phyloP scores from a whole-genome alignment of 2,113 vertebrate species.

The Chiloscyllium plagiosum region DNA sequence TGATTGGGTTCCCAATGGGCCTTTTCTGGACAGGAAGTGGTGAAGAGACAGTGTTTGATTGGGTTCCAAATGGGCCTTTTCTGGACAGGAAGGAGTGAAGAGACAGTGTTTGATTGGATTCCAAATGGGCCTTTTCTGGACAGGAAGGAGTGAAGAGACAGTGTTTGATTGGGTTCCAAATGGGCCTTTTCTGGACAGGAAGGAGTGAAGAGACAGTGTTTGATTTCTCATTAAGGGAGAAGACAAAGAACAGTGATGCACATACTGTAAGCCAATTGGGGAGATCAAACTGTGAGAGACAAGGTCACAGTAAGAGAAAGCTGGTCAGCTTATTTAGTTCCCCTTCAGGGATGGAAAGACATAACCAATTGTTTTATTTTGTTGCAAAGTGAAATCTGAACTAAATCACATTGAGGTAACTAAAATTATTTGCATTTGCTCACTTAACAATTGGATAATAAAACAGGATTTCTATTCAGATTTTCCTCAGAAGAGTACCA shows the following conservation, averaged over 20 bases:
- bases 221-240: not conserved
- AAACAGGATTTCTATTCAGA: not conserved
- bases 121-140: no score
- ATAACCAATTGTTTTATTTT: not conserved
- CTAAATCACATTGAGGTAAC: not conserved
- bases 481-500: not conserved
- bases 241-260: not conserved
- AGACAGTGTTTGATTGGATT: no score
- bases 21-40: no score
- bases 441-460: constrained; percentile 5
- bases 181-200: no score
- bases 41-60: no score
- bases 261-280: not conserved
- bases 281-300: not conserved
- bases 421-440: not conserved
- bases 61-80: no score
- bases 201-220: not conserved
- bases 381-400: not conserved
- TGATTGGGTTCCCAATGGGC: no score
- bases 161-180: not conserved
- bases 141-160: not conserved
- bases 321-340: not conserved
- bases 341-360: not conserved
- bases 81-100: no score
- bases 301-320: not conserved